Percentiles rank a stretch among this genome's conserved stretches.
phyloP scores from a whole-genome alignment of 2,113 vertebrate species.

The Acanthochromis polyacanthus region DNA sequence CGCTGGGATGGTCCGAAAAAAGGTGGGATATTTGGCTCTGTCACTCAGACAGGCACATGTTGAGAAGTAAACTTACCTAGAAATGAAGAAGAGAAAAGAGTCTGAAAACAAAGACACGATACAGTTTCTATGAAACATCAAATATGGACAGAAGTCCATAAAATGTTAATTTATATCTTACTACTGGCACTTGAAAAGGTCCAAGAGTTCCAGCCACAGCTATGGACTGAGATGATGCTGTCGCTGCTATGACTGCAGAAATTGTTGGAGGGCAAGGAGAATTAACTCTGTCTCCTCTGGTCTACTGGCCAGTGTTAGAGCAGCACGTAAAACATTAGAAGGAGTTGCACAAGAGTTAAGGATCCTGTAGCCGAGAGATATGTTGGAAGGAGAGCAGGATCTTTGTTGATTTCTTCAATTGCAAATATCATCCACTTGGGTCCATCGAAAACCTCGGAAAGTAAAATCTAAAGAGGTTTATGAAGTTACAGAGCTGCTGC shows the following conservation, averaged over 20 bases:
- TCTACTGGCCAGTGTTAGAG: constrained; percentile 73
- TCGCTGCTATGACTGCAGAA: constrained; percentile 81
- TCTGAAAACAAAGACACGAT: fast-evolving
- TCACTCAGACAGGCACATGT: constrained; percentile 84
- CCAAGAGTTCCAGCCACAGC: constrained; percentile 79
- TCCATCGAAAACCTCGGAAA: constrained; percentile 83
- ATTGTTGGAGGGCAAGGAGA: constrained; percentile 70
- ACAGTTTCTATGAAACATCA: neutral
- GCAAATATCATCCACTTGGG: constrained; percentile 85
- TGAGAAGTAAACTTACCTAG: constrained; percentile 86
- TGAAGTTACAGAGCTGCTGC: neutral
- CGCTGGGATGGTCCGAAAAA: constrained; percentile 85
- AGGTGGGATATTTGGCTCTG: constrained; percentile 81
- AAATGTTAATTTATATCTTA: constrained; percentile 48
- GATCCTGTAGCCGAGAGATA: constrained; percentile 83
- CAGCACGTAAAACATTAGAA: constrained; percentile 78
- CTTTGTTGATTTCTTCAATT: constrained; percentile 84
- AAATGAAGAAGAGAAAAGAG: constrained; percentile 4
- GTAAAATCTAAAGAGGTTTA: constrained; percentile 76
- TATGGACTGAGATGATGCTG: constrained; percentile 84
- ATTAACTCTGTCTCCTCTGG: neutral
- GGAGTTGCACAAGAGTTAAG: constrained; percentile 84
- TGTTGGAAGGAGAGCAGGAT: constrained; percentile 75
- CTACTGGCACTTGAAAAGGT: constrained; percentile 82
- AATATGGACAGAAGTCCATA: no score